These are phyloP conservation scores for Leptosomus discolor DNA, from an alignment of 2,113 vertebrate genomes.

Conservation along the genomic window DNA sequence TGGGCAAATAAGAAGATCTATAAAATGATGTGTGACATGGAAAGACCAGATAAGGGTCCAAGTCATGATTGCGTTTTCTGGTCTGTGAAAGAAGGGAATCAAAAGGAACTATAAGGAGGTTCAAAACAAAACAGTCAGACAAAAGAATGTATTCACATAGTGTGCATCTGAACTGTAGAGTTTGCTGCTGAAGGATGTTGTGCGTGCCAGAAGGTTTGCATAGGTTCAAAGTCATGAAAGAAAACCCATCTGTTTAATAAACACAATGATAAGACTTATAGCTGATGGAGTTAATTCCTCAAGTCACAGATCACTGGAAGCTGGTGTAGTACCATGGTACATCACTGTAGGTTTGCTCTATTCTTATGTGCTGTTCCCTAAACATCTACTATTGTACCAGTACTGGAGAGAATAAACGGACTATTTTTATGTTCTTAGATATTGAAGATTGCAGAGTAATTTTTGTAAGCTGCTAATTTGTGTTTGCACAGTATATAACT, in stretches of 20 bases:
- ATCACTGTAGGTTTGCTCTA: neutral
- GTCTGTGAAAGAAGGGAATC: neutral
- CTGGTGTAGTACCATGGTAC: neutral
- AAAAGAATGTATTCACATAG: neutral
- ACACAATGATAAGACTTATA: neutral
- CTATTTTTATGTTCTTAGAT: neutral
- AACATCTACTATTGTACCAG: neutral
- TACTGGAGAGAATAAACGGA: neutral
- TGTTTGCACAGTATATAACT: conserved; percentile 25
- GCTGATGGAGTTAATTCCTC: neutral
- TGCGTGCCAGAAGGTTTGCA: neutral
- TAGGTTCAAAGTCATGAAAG: neutral
- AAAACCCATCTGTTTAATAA: neutral
- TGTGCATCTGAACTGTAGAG: neutral
- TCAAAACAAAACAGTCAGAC: neutral
- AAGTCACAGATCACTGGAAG: neutral
- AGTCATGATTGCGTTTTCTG: neutral
- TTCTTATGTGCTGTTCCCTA: neutral
- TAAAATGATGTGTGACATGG: neutral
- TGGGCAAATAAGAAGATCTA: neutral
- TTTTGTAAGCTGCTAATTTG: conserved; percentile 39
- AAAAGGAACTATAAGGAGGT: neutral
- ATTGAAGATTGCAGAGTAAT: neutral
- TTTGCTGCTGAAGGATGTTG: neutral
- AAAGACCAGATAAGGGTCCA: neutral